These are phyloP conservation scores for Mus spicilegus DNA, from an alignment of 2,113 vertebrate species.

Conservation along the genomic window DNA sequence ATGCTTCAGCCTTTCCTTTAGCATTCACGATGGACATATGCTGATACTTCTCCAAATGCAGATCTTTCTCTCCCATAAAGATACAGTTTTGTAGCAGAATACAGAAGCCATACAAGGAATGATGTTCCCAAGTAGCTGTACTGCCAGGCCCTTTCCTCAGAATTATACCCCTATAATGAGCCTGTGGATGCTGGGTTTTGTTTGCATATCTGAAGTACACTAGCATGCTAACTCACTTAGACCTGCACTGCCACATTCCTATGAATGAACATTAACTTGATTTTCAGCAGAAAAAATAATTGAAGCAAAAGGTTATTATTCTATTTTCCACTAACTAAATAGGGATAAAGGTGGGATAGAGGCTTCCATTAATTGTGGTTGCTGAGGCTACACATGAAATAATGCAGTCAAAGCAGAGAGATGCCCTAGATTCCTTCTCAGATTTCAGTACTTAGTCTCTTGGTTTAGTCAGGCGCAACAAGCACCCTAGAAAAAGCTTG, in stretches of 20 bases:
- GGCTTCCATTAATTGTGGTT: neutral
- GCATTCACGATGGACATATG: neutral
- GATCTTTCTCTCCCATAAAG: neutral
- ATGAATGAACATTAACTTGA: conserved; percentile 2
- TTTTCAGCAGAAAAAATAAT: conserved; percentile 16
- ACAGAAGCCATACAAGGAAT: neutral
- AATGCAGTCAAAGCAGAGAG: neutral
- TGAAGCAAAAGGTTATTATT: neutral
- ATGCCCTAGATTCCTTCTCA: neutral
- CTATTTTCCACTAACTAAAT: conserved; percentile 41
- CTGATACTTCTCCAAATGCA: neutral
- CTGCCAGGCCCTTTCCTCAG: neutral
- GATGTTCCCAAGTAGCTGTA: neutral
- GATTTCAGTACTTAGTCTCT: neutral
- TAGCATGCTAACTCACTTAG: neutral
- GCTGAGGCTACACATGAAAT: neutral
- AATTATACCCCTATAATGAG: neutral
- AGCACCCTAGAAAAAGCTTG: neutral
- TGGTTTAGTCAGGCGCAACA: neutral
- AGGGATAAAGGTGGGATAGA: neutral
- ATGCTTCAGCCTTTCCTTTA: neutral
- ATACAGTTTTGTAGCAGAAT: neutral
- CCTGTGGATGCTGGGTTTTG: neutral
- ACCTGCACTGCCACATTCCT: neutral
- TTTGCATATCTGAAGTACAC: neutral